Evolutionary conservation across 2,888 invertebrate species (phyloP), one percentile per base, ranked within the genome.

Genomic region (Altica lythri): DNA sequence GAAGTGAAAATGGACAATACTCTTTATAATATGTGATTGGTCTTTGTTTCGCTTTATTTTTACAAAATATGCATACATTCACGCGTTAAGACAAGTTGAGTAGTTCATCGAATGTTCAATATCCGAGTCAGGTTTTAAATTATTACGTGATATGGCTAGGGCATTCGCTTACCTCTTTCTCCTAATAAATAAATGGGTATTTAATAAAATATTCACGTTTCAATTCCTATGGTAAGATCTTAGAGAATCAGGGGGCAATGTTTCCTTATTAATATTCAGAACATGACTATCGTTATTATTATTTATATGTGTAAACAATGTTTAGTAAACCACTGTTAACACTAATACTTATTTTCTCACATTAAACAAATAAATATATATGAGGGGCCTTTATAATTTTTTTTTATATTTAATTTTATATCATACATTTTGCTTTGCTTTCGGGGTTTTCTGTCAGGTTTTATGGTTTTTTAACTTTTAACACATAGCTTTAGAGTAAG

Each of bases 171-270:
- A 32, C 25, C 22, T 48, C 40, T 48, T 19, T 40, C 38, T 40
- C 34, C 30, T 22, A 48, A 30, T 48, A 38, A 48, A 48, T 48
- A 48, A 34, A 16, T 5, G 9, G n/a, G 19, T 27, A 16, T 32
- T 48, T 48, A 40, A 22, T 48, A 48, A 48, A 9, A 48, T 38
- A 40, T 9, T 13, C 18, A 32, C 48, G 48, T 48, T 48, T 47
- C 35, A 47, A 27, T 40, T 40, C 14, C 40, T 27, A 29, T 47
- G 29, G 47, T 47, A 47, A 35, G 27, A n/a, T 46, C 17, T 37
- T 17, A 32, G 18, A 27, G 37, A 29, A 38, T n/a, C n/a, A 37
- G 38, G 38, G 47, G 47, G 35, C 37, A 47, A 47, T 47, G 37
- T 6, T 47, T n/a, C 27, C 38, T 47, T 17, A 29, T 47, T 38